Evolutionary conservation across 2,113 vertebrate genomes (phyloP).

Genomic region (Polypterus senegalus): DNA sequence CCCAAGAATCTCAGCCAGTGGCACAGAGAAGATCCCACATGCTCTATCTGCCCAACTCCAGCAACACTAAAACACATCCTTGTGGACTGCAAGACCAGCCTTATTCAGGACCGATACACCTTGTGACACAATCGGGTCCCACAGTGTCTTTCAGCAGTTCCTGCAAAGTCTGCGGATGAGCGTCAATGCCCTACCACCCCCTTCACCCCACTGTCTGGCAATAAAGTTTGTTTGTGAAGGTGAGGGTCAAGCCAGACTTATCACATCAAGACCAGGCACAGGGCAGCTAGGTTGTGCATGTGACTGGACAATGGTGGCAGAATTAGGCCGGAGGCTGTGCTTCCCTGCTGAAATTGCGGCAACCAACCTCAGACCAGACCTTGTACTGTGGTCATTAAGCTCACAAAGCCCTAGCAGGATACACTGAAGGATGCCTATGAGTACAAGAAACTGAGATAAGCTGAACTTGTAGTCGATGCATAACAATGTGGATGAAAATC

Average conservation of each 20-base stretch:
- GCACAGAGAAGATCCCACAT: conserved; percentile 4
- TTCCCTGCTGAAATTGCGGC: conserved; percentile 7
- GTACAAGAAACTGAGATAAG: no score
- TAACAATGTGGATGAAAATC: no score
- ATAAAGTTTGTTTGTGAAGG: conserved; percentile 8
- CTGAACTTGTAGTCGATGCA: no score
- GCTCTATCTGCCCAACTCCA: no score
- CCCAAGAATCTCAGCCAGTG: conserved; percentile 10
- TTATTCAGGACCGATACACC: conserved; percentile 5
- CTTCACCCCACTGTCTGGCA: conserved; percentile 5
- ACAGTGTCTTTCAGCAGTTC: conserved; percentile 12
- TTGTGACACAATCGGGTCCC: conserved; percentile 6
- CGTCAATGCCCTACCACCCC: conserved; percentile 5
- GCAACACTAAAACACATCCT: no score
- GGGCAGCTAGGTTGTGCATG: background rate
- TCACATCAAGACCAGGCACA: conserved; percentile 4
- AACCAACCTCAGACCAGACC: background rate
- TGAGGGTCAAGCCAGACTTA: conserved; percentile 2
- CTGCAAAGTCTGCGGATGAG: conserved; percentile 6
- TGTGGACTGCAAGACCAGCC: conserved; percentile 7
- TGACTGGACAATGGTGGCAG: conserved; percentile 6
- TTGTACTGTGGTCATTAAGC: conserved; percentile 1
- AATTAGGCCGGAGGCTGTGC: conserved; percentile 2
- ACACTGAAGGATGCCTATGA: no score
- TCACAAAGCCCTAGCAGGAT: no score